Base-by-base conservation (phyloP, 2,888 invertebrate species). In the Hofmannophila pseudospretella region DNA sequence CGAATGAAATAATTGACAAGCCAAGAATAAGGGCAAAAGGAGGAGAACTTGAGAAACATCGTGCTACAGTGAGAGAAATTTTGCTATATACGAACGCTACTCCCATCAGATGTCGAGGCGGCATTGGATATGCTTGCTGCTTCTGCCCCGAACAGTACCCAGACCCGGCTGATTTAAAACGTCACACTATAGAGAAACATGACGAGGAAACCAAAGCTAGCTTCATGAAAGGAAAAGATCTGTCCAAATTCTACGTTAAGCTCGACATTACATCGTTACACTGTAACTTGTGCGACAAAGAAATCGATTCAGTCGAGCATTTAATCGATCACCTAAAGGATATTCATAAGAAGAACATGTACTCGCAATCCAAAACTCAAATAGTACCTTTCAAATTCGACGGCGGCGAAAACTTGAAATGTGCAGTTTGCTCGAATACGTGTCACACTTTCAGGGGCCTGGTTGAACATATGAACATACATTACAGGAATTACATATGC, bases 71-170 rank as follows among this genome's bases (percentile, higher is more conserved):
- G 7, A 48, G 58, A 38, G 54, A 57, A 38, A 51, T 67, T 36
- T 44, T 70, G 20, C 39, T 49, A 13, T 58, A 51, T 25, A 63
- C 74, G 0, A 76, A 71, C 32, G 72, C 71, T 0, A 70, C 71
- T 0, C 69, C 70, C 0, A 65, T 76, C 4, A 54, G 62, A 12
- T 49, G 56, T 29, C 46, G 52, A 16, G 55, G 57, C 1, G 56
- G 56, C 1, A 47, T 55, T 3, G 69, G 70, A 0, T 75, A 67
- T 41, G 42, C 54, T 0, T 74, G 73, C 38, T 58, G 60, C 23
- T 75, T 61, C 37, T 74, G 75, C 36, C 11, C 53, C 1, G 42
- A 58, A 2, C 56, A 59, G 10, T 71, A 51, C 34, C 49, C 49
- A 0, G 45, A 61, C 10, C 60, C 72, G 0, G 50, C 53, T 0